These are phyloP conservation scores for Antennarius striatus DNA, from an alignment of 2,113 vertebrate genomes.

Conservation along the genomic window DNA sequence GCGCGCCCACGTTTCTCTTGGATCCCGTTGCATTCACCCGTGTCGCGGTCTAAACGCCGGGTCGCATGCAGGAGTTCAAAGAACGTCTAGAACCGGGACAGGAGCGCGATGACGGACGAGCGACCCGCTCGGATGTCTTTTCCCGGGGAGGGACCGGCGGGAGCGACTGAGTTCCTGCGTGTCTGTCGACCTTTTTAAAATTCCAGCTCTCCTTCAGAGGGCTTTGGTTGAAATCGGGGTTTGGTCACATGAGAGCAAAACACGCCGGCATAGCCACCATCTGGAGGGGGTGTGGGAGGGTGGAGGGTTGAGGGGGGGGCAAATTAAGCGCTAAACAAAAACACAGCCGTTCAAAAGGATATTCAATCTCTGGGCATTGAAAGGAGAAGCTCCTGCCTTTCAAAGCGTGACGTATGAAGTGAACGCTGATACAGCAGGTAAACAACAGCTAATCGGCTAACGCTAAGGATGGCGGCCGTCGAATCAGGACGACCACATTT, in stretches of 20 bases:
- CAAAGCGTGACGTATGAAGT: neutral
- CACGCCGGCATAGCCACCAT: slow-evolving; percentile 52
- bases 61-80: slow-evolving; percentile 71
- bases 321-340: slow-evolving; percentile 65
- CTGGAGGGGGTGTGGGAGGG: slow-evolving; percentile 32
- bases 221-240: slow-evolving; percentile 48
- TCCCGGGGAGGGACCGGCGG: slow-evolving; percentile 62
- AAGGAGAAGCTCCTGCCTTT: slow-evolving; percentile 26
- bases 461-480: too few relatives aligned
- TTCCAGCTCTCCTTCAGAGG: slow-evolving; percentile 65
- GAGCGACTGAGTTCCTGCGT: slow-evolving; percentile 69
- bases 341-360: slow-evolving; percentile 21
- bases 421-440: neutral
- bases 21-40: slow-evolving; percentile 67
- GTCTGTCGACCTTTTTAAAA: slow-evolving; percentile 73
- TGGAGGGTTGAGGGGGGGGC: slow-evolving; percentile 34
- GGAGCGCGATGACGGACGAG: slow-evolving; percentile 63
- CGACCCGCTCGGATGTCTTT: slow-evolving; percentile 63
- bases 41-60: slow-evolving; percentile 45
- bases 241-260: slow-evolving; percentile 57
- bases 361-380: slow-evolving; percentile 20
- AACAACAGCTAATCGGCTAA: neutral
- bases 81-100: slow-evolving; percentile 66
- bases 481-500: too few relatives aligned
- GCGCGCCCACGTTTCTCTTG: neutral